Conservation (phyloP, 2,797 vertebrate genomes). For the Graptemys geographica region DNA sequence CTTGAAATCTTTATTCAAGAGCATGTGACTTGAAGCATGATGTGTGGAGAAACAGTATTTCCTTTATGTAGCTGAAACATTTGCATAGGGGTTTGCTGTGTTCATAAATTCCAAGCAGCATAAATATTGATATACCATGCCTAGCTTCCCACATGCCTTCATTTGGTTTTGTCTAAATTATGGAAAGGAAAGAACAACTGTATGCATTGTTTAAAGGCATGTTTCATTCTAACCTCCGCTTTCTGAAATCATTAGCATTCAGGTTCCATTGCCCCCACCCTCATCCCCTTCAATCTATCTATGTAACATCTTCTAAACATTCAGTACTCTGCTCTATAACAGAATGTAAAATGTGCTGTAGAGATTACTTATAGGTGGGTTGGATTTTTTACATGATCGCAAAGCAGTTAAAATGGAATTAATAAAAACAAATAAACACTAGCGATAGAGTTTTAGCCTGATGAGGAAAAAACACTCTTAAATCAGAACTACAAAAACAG, state of each 20-base stretch:
- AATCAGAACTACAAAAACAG: conserved; percentile 28
- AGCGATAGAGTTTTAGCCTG: conserved; percentile 18
- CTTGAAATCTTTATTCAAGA: conserved; percentile 31
- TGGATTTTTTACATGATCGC: conserved; percentile 7
- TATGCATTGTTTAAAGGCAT: conserved; percentile 34
- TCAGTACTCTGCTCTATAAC: conserved; percentile 22
- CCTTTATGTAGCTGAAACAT: conserved; percentile 9
- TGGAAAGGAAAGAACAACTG: conserved; percentile 29
- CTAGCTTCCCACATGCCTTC: conserved; percentile 50
- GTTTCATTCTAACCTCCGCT: conserved; percentile 43
- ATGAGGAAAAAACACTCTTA: background rate
- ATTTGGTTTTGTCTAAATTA: conserved; percentile 56
- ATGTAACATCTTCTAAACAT: background rate
- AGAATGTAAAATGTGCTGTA: background rate
- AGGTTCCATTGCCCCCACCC: background rate
- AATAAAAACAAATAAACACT: background rate
- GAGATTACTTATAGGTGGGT: background rate
- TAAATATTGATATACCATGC: conserved; percentile 58
- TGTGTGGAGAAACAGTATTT: conserved; percentile 13
- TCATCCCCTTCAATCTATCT: background rate
- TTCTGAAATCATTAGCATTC: conserved; percentile 48
- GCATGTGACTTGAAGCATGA: conserved; percentile 3
- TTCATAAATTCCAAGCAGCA: conserved; percentile 42
- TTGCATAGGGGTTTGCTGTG: conserved; percentile 40
- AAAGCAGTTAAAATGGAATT: conserved; percentile 11